Conservation (phyloP, 1,140 invertebrate genomes). For the Drosophila oshimai region DNA sequence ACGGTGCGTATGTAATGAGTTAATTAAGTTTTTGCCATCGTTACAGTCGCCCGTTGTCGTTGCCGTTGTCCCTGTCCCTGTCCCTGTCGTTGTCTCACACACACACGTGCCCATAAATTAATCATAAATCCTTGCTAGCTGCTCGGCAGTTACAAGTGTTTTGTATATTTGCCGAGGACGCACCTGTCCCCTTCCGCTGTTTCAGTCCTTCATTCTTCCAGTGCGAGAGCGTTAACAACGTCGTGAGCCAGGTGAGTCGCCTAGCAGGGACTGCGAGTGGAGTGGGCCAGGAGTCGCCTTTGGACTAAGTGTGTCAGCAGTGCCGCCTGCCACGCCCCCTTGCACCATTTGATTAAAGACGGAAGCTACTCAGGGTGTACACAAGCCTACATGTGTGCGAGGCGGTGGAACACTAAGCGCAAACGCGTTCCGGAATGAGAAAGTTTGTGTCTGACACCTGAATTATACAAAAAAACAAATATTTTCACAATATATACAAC, state of each 20-base stretch:
- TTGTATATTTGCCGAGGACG: conserved; percentile 72
- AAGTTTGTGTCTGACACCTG: too few species aligned
- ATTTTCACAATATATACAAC: too few species aligned
- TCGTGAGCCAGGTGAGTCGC: conserved; percentile 5
- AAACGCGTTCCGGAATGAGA: too few species aligned
- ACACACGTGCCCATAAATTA: conserved; percentile 67
- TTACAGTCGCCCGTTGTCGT: conserved; percentile 18
- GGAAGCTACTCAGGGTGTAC: conserved; percentile 29
- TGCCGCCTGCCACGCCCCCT: conserved; percentile 50
- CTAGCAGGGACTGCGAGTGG: conserved; percentile 2
- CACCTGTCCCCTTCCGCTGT: conserved; percentile 26
- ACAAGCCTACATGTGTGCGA: conserved; percentile 15
- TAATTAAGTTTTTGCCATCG: conserved; percentile 80
- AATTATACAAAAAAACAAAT: too few species aligned
- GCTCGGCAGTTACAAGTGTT: conserved; percentile 67
- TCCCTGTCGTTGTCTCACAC: conserved; percentile 15
- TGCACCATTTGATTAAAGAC: conserved; percentile 69
- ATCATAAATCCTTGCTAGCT: conserved; percentile 67
- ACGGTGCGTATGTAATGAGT: conserved; percentile 81
- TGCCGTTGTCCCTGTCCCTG: conserved; percentile 6
- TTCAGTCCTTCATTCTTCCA: neutral
- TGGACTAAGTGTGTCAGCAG: conserved; percentile 68
- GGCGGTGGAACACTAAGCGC: conserved; percentile 12
- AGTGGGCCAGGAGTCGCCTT: neutral
- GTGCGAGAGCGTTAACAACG: conserved; percentile 38